Evolutionary conservation across 2,888 invertebrate genomes (phyloP).

Genomic region (Synanthedon tipuliformis): DNA sequence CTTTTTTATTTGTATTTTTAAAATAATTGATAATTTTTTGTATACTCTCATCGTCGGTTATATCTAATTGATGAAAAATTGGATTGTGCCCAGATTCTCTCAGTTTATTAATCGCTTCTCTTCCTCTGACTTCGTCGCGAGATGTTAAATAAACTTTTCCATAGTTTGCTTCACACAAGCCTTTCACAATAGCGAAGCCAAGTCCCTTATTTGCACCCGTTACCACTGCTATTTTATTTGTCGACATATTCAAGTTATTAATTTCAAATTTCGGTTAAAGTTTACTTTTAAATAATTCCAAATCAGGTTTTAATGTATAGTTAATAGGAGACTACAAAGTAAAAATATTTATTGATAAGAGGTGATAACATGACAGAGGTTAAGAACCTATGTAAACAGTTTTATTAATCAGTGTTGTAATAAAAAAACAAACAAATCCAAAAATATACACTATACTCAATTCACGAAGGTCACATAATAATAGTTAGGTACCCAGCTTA

Average conservation of each 20-base stretch:
- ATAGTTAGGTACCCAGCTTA: no score
- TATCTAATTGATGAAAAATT: slow-evolving; percentile 76
- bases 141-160: slow-evolving; percentile 79
- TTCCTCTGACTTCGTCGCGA: slow-evolving; percentile 68
- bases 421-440: no score
- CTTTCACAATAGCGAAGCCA: slow-evolving; percentile 75
- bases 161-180: slow-evolving; percentile 72
- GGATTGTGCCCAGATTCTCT: slow-evolving; percentile 57
- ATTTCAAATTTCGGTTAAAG: neutral
- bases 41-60: slow-evolving; percentile 71
- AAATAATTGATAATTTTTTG: slow-evolving; percentile 65
- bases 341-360: no score
- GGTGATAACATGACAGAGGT: no score
- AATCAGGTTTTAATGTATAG: neutral
- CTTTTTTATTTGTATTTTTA: slow-evolving; percentile 65
- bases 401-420: no score
- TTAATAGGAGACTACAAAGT: neutral
- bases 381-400: no score
- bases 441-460: no score
- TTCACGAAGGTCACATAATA: no score
- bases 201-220: slow-evolving; percentile 83
- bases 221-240: slow-evolving; percentile 55
- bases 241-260: slow-evolving; percentile 16
- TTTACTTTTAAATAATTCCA: no score
- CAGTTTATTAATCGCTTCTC: slow-evolving; percentile 67